Evolutionary conservation across 2,113 vertebrate species (phyloP), one percentile per base, ranked within the genome.

Genomic region (Chaetops frenatus): DNA sequence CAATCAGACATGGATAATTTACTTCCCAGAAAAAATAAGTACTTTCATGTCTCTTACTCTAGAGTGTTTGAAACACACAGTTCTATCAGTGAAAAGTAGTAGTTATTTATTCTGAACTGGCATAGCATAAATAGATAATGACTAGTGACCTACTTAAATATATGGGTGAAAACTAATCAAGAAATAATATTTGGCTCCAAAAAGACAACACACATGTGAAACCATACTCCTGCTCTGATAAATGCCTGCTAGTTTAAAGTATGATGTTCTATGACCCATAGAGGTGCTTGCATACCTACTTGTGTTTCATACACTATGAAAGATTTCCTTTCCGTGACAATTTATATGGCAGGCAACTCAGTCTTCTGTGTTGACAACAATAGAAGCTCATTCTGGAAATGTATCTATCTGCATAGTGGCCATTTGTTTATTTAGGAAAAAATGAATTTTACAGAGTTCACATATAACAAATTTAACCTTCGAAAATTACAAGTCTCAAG

Each of bases 91-190:
- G 53, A 88, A 95, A 82, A 72, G 31, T 24, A 67, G 51, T 58
- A 90, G 28, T 45, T 87, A 80, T 51, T 93, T 82, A 69, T 86
- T 95, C 79, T 50, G 45, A 82, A 82, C 23, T 77, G 45, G 6
- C 19, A 80, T 57, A 95, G 76, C 66, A 90, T 86, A 92, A 94
- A 92, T 69, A 91, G 35, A 64, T 92, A 92, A 93, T 92, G 72
- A 93, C 33, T 56, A 60, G 29, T 74, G 86, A 86, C 72, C 91
- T 93, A 90, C 33, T 88, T 94, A 93, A 83, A 86, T 66, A 88
- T 38, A 88, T 36, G 47, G 38, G 40, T 93, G 38, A 92, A 88
- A 93, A 66, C 29, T 23, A 73, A 62, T 28, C 19, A 54, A 82
- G 65, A 87, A 72, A 72, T 40, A 73, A 83, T 66, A 86, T 71